A percentile compares a stretch with the other conserved stretches of the same genome.
These are phyloP conservation scores for Larimichthys polyactis DNA, from an alignment of 2,113 vertebrate species.

Conservation along the genomic window DNA sequence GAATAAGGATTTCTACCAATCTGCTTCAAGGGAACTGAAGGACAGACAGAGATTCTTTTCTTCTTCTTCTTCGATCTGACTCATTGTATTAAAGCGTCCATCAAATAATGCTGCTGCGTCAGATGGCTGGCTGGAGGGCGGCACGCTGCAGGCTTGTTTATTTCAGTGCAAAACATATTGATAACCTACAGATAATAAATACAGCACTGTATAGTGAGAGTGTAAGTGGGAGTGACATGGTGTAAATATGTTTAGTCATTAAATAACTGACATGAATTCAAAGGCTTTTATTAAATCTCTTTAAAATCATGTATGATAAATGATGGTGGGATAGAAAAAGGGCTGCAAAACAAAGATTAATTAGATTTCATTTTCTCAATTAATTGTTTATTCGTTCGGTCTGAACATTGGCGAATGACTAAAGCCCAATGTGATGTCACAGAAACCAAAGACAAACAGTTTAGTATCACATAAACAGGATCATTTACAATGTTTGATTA, in stretches of 20 bases:
- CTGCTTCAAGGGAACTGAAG: constrained; percentile 33
- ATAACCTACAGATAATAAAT: background rate
- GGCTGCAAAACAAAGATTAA: background rate
- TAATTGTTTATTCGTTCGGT: background rate
- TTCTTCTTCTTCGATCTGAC: constrained; percentile 19
- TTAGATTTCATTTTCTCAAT: background rate
- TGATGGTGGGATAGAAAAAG: background rate
- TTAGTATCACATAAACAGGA: background rate
- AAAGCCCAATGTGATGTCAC: background rate
- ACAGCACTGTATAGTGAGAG: background rate
- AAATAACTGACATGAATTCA: no score
- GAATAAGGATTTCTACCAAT: constrained; percentile 31
- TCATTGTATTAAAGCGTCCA: constrained; percentile 50
- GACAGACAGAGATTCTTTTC: constrained; percentile 17
- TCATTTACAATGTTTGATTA: background rate
- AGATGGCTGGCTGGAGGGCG: background rate
- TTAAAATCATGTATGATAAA: background rate
- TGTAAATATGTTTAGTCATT: no score
- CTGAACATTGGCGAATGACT: background rate
- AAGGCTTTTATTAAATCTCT: background rate
- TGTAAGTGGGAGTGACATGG: no score
- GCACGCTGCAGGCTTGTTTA: background rate
- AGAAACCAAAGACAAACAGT: background rate
- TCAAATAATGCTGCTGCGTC: constrained; percentile 37
- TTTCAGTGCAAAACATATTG: background rate